These are phyloP conservation scores for Rhabditoides inermis DNA, from an alignment of 2,888 invertebrate genomes.

Conservation along the genomic window DNA sequence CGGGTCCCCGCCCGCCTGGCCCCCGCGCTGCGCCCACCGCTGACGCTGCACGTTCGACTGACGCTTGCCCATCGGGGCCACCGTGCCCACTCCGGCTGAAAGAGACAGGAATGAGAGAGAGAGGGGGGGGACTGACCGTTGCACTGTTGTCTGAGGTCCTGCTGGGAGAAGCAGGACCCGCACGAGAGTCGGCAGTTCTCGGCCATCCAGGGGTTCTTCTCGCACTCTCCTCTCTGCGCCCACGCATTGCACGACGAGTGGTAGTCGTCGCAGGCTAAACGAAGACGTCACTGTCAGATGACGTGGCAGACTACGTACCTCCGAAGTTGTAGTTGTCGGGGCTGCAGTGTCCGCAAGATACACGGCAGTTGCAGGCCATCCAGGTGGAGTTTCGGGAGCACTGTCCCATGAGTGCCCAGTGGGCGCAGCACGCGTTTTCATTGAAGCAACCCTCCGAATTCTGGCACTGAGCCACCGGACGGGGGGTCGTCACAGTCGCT, in stretches of 20 bases:
- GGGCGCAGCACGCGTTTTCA: constrained; percentile 43
- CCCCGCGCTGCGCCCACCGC: too few species aligned
- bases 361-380: constrained; percentile 50
- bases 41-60: too few species aligned
- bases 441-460: constrained; percentile 44
- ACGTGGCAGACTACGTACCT: constrained; percentile 13
- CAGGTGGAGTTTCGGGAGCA: constrained; percentile 33
- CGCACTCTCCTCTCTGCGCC: constrained; percentile 38
- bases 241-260: constrained; percentile 32
- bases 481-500: neutral
- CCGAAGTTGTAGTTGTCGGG: constrained; percentile 45
- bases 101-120: neutral
- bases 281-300: neutral
- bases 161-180: constrained; percentile 22
- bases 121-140: neutral
- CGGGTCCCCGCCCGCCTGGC: too few species aligned
- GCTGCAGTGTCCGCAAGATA: constrained; percentile 46
- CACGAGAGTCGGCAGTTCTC: constrained; percentile 40
- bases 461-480: constrained; percentile 17
- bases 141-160: constrained; percentile 8
- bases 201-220: constrained; percentile 43
- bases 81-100: neutral
- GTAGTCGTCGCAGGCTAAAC: constrained; percentile 35
- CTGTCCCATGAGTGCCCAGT: constrained; percentile 31
- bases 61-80: too few species aligned